A percentile compares a stretch with the other conserved stretches of the same genome.
Evolutionary conservation across 1,140 invertebrate species (phyloP).

Genomic region (Hylyphantes graminicola): DNA sequence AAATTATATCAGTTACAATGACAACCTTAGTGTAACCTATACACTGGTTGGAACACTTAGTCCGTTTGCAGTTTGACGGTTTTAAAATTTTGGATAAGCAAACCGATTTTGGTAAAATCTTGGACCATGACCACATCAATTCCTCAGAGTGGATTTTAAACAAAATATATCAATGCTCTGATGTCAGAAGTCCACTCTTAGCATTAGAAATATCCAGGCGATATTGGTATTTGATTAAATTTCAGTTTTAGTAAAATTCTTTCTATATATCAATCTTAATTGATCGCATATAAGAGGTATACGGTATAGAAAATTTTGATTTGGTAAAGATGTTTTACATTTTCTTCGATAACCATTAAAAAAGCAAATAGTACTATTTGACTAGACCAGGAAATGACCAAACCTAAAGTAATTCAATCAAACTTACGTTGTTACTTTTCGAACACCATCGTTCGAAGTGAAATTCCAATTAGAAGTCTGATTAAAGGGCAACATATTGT

Average conservation of each 20-base stretch:
- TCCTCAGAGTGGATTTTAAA: too few relatives aligned
- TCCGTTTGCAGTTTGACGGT: too few relatives aligned
- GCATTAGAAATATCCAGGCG: too few relatives aligned
- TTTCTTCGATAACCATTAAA: background rate
- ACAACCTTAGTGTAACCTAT: too few relatives aligned
- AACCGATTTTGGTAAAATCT: too few relatives aligned
- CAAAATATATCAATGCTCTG: too few relatives aligned
- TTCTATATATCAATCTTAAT: background rate
- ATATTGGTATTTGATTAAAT: too few relatives aligned
- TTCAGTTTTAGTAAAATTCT: background rate
- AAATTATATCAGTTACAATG: too few relatives aligned
- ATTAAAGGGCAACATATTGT: slow-evolving; percentile 49
- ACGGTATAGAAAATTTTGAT: background rate
- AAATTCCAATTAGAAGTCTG: slow-evolving; percentile 41
- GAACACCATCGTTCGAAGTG: background rate
- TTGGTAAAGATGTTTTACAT: background rate
- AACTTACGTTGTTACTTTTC: slow-evolving; percentile 18
- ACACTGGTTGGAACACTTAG: too few relatives aligned
- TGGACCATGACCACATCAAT: too few relatives aligned
- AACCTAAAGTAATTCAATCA: background rate
- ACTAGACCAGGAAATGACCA: background rate
- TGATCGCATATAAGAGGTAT: background rate
- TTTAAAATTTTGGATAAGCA: too few relatives aligned
- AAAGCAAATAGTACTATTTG: background rate
- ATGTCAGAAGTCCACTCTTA: too few relatives aligned